Evolutionary conservation across 2,113 vertebrate species (phyloP).

Genomic region (Sciurus niger): DNA sequence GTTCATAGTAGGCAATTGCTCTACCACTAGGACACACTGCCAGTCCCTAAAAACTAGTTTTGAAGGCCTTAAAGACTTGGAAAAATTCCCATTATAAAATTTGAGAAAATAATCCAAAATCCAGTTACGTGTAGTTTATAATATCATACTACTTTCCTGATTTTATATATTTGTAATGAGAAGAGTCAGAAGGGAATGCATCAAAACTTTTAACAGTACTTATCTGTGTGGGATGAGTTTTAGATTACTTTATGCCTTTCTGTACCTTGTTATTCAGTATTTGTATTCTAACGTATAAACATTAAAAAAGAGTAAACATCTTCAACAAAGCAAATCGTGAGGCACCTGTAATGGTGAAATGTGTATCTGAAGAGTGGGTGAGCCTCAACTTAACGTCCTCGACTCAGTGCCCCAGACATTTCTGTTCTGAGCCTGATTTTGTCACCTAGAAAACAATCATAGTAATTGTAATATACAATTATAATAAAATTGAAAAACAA

Average conservation of each 20-base stretch:
- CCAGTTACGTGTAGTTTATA: neutral
- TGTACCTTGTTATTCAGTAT: neutral
- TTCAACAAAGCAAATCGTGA: neutral
- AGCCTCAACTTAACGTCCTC: neutral
- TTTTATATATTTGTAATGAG: neutral
- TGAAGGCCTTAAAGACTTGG: neutral
- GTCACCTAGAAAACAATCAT: neutral
- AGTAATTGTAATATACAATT: neutral
- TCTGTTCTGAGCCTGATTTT: neutral
- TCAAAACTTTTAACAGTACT: neutral
- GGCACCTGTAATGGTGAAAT: neutral
- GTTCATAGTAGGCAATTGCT: no score
- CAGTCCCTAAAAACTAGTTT: neutral
- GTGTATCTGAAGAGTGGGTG: neutral
- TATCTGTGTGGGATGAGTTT: neutral
- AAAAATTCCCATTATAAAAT: neutral
- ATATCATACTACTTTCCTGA: neutral
- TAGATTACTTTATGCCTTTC: neutral
- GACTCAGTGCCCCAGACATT: neutral
- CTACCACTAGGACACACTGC: no score
- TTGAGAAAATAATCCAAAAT: neutral
- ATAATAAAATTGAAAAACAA: neutral
- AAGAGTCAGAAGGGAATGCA: neutral
- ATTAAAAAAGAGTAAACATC: neutral
- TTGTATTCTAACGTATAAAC: neutral